Evolutionary conservation across 2,888 invertebrate species (phyloP).

Genomic region (Drosophila falleni): DNA sequence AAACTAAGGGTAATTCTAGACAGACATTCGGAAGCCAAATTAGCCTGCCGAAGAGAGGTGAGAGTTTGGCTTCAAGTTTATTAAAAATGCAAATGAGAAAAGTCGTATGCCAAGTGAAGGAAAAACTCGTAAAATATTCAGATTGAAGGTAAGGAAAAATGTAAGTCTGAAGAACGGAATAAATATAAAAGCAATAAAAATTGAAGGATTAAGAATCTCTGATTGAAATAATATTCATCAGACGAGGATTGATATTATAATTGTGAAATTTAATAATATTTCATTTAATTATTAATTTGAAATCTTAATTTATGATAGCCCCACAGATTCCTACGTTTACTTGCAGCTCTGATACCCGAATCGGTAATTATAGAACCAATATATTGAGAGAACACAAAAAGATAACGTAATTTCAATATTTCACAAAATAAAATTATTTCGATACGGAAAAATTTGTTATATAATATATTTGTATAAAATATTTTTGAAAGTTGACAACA

Average conservation of each 20-base stretch:
- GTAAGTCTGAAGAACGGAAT: neutral
- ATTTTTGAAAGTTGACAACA: neutral
- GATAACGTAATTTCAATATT: too few species aligned
- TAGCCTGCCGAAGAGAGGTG: conserved; percentile 27
- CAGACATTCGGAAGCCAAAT: conserved; percentile 39
- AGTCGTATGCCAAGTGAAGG: conserved; percentile 33
- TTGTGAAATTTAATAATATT: too few species aligned
- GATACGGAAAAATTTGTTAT: too few species aligned
- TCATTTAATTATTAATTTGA: too few species aligned
- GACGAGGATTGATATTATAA: neutral
- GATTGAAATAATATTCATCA: neutral
- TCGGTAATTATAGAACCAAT: too few species aligned
- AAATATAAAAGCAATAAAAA: conserved; percentile 15
- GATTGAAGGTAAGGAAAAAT: neutral
- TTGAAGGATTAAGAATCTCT: neutral
- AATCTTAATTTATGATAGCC: too few species aligned
- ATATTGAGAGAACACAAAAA: too few species aligned
- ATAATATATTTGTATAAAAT: too few species aligned
- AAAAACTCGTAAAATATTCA: conserved; percentile 28
- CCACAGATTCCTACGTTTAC: too few species aligned
- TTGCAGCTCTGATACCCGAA: too few species aligned
- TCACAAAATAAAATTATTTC: too few species aligned
- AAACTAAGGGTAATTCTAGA: conserved; percentile 23
- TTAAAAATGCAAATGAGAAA: conserved; percentile 62
- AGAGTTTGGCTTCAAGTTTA: conserved; percentile 22